Conservation (phyloP, 2,113 vertebrate genomes). For the Nymphicus hollandicus region DNA sequence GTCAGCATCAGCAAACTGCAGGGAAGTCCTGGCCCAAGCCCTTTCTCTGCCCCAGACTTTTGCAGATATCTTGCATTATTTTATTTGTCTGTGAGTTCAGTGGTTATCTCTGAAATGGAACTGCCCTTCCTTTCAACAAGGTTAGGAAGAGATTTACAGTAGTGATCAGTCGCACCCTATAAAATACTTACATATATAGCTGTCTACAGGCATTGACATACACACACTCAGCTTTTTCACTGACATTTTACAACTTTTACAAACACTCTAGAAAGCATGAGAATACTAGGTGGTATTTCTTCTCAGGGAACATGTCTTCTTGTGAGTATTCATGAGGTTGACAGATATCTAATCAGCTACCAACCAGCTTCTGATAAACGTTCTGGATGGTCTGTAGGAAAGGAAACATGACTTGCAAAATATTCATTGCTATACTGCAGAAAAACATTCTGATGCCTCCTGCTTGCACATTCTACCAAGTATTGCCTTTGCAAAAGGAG, state of each 20-base stretch:
- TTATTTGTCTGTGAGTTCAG: neutral
- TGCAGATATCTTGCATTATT: neutral
- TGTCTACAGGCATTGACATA: fast-evolving
- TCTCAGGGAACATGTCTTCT: neutral
- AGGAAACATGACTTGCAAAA: neutral
- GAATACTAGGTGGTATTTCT: neutral
- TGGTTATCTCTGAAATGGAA: neutral
- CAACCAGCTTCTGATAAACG: neutral
- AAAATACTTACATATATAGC: neutral
- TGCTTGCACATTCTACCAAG: fast-evolving
- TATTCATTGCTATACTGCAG: neutral
- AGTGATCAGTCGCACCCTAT: fast-evolving
- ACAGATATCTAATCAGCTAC: fast-evolving
- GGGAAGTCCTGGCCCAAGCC: neutral
- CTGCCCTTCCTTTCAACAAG: neutral
- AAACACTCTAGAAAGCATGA: neutral
- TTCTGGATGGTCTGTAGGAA: neutral
- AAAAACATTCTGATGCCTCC: neutral
- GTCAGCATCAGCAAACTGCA: neutral
- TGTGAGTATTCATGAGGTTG: neutral
- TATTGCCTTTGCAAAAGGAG: neutral
- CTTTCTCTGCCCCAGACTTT: neutral
- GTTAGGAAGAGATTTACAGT: neutral
- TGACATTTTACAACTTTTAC: neutral
- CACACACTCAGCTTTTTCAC: neutral